Evolutionary conservation across 2,797 vertebrate species (phyloP).

Genomic region (Cossypha dichroa): DNA sequence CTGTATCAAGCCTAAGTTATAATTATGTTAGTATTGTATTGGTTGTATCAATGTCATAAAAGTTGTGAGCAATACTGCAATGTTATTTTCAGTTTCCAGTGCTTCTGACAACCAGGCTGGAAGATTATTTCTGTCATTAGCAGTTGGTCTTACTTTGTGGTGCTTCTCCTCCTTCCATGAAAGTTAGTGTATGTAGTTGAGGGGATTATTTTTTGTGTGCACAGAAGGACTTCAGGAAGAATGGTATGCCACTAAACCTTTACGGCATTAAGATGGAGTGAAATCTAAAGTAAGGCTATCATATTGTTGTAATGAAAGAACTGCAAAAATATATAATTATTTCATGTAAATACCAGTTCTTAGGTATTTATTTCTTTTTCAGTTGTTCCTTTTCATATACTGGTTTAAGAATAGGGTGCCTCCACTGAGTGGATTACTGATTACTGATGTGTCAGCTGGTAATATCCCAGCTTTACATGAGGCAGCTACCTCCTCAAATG

Average conservation of each 20-base stretch:
- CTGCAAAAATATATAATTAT: neutral
- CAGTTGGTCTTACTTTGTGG: neutral
- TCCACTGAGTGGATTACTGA: neutral
- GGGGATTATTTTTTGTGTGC: neutral
- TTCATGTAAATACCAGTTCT: neutral
- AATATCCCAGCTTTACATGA: neutral
- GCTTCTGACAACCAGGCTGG: neutral
- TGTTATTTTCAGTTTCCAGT: neutral
- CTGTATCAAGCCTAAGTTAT: neutral
- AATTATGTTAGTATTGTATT: neutral
- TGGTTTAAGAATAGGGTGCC: neutral
- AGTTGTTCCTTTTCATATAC: neutral
- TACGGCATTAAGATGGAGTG: neutral
- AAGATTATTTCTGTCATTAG: neutral
- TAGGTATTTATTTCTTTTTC: neutral
- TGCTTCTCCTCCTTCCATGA: neutral
- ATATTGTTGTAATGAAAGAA: neutral
- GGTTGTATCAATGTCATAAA: neutral
- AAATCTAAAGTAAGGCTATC: neutral
- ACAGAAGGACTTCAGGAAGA: neutral
- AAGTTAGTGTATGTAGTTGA: neutral
- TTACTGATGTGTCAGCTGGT: neutral
- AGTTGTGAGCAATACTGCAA: neutral
- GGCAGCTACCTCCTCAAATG: neutral
- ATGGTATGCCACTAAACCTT: neutral